phyloP scores from a whole-genome alignment of 2,888 invertebrate genomes.

The Pterobdella sp. region DNA sequence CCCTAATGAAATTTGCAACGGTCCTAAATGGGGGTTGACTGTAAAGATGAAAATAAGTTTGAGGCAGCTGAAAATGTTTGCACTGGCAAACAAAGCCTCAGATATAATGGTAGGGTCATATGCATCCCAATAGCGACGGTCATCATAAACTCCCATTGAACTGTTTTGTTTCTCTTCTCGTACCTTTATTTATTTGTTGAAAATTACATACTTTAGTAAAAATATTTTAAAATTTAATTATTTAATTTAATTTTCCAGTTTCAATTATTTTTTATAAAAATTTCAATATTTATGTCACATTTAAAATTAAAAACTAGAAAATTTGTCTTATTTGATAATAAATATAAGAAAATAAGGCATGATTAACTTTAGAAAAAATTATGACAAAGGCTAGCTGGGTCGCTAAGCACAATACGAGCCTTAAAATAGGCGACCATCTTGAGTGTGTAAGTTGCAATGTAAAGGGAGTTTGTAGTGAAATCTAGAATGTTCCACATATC shows the following conservation, averaged over 20 bases:
- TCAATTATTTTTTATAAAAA: too few species aligned
- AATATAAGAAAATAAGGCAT: too few species aligned
- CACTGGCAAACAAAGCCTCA: constrained; percentile 77
- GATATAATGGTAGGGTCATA: constrained; percentile 93
- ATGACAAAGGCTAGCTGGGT: neutral
- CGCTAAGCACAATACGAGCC: constrained; percentile 56
- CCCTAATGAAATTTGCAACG: constrained; percentile 81
- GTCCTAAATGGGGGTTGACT: constrained; percentile 83
- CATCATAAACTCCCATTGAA: constrained; percentile 27
- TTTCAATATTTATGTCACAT: too few species aligned
- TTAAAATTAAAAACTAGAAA: too few species aligned
- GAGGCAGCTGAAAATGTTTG: constrained; percentile 86
- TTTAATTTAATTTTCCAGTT: too few species aligned
- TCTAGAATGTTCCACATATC: constrained; percentile 99
- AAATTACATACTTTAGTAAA: too few species aligned
- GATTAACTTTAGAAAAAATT: too few species aligned
- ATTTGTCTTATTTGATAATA: too few species aligned
- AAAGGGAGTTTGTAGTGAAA: constrained; percentile 93
- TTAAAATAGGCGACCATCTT: constrained; percentile 88
- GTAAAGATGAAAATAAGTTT: constrained; percentile 86
- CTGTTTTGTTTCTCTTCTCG: constrained; percentile 34
- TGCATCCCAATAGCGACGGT: constrained; percentile 84
- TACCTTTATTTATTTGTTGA: too few species aligned
- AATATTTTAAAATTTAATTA: too few species aligned
- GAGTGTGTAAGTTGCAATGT: constrained; percentile 90